A percentile compares a stretch with the other conserved stretches of the same genome.
Evolutionary conservation across 2,888 invertebrate species (phyloP).

Genomic region (Stegophylla sp.): DNA sequence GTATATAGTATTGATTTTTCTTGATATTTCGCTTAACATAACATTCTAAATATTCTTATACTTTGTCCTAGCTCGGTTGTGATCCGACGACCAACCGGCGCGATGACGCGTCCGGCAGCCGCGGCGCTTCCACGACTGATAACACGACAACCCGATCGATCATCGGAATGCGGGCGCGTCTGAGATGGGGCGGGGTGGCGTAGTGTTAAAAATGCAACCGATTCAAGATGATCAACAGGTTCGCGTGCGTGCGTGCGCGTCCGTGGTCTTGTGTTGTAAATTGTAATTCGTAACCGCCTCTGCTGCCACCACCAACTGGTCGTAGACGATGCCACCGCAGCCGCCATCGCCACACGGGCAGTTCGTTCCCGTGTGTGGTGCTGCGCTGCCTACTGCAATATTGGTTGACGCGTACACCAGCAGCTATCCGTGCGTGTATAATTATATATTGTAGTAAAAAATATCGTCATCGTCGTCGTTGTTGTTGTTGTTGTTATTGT

Average conservation of each 20-base stretch:
- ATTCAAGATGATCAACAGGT: constrained; percentile 58
- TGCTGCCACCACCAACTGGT: neutral
- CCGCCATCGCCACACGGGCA: constrained; percentile 5
- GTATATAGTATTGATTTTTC: too few relatives aligned
- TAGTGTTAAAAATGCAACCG: constrained; percentile 57
- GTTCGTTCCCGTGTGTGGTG: constrained; percentile 41
- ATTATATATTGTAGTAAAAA: too few relatives aligned
- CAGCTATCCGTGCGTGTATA: neutral
- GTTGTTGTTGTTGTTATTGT: too few relatives aligned
- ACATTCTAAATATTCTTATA: too few relatives aligned
- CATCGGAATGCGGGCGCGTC: constrained; percentile 46
- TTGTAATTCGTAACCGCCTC: constrained; percentile 37
- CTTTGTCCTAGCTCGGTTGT: neutral
- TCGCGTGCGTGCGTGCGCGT: constrained; percentile 44
- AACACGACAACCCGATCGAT: neutral
- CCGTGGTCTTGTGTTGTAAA: constrained; percentile 45
- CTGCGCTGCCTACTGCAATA: neutral
- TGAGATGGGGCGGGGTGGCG: neutral
- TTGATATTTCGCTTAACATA: too few relatives aligned
- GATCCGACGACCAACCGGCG: neutral
- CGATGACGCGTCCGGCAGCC: too few relatives aligned
- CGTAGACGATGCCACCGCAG: too few relatives aligned
- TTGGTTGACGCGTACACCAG: constrained; percentile 2
- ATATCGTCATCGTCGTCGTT: too few relatives aligned
- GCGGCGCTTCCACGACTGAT: neutral